Evolutionary conservation across 1,140 invertebrate species (phyloP).

Genomic region (Euwallacea similis): DNA sequence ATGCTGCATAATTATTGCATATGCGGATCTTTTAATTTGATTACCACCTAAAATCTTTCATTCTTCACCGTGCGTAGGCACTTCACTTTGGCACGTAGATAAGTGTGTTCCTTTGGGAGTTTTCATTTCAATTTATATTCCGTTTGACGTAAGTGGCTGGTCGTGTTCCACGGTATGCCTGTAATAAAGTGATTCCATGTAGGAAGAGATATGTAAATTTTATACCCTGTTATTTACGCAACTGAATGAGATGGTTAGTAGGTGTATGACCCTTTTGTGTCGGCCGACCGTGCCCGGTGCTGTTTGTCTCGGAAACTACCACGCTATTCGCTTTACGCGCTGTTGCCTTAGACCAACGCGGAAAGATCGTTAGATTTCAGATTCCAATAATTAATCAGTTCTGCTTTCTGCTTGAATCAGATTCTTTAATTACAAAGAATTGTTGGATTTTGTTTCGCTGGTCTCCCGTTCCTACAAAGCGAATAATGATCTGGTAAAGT

Average conservation of each 20-base stretch:
- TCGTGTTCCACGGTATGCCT: slow-evolving; percentile 9
- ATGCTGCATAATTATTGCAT: no score
- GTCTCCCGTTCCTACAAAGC: no score
- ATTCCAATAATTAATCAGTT: no score
- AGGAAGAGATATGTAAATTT: slow-evolving; percentile 44
- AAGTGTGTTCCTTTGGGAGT: no score
- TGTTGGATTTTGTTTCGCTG: no score
- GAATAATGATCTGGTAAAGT: no score
- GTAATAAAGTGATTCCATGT: slow-evolving; percentile 33
- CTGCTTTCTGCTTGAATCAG: no score
- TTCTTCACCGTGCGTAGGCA: no score
- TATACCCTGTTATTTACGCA: slow-evolving; percentile 44
- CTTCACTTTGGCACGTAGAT: no score
- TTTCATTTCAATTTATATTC: slow-evolving; percentile 5
- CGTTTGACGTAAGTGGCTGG: background rate
- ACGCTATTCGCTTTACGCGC: slow-evolving; percentile 14
- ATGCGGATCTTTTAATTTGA: no score
- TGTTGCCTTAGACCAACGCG: slow-evolving; percentile 10
- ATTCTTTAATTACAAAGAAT: no score
- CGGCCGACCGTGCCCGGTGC: slow-evolving; percentile 20
- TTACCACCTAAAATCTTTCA: no score
- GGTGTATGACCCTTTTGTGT: slow-evolving; percentile 42
- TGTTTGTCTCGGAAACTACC: slow-evolving; percentile 20
- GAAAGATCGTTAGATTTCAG: background rate
- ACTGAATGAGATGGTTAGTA: slow-evolving; percentile 44